phyloP scores from a whole-genome alignment of 2,888 invertebrate species.

The Meloe dianella region DNA sequence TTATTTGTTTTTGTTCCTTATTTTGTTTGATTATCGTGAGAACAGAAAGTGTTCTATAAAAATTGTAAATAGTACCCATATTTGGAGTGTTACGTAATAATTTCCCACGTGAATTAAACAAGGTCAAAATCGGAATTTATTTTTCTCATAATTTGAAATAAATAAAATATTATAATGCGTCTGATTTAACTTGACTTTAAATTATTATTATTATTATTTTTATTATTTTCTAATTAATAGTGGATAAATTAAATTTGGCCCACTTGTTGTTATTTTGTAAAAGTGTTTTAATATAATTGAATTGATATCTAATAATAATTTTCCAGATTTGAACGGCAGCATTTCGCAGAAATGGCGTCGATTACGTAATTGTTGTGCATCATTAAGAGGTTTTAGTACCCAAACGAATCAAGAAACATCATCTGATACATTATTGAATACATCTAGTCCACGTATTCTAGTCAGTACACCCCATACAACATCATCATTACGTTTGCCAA shows the following conservation, averaged over 20 bases:
- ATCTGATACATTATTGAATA: conserved; percentile 63
- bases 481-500: conserved; percentile 61
- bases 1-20: not conserved
- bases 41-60: conserved; percentile 10
- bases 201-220: no score
- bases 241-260: not conserved
- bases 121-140: conserved; percentile 7
- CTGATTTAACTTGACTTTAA: not conserved
- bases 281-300: not conserved
- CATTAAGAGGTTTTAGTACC: conserved; percentile 61
- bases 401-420: conserved; percentile 63
- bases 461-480: conserved; percentile 56
- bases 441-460: conserved; percentile 59
- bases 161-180: not conserved
- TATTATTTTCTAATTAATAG: not conserved
- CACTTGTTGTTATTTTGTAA: not conserved
- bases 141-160: not conserved
- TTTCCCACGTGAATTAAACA: conserved; percentile 4
- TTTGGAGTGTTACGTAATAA: not conserved
- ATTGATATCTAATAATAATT: conserved; percentile 18
- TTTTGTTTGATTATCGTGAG: conserved; percentile 7
- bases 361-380: conserved; percentile 72
- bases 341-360: conserved; percentile 78
- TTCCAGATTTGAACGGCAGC: conserved; percentile 75
- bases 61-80: conserved; percentile 8